Conservation (phyloP, 2,113 vertebrate species). For the Hemicordylus capensis region DNA sequence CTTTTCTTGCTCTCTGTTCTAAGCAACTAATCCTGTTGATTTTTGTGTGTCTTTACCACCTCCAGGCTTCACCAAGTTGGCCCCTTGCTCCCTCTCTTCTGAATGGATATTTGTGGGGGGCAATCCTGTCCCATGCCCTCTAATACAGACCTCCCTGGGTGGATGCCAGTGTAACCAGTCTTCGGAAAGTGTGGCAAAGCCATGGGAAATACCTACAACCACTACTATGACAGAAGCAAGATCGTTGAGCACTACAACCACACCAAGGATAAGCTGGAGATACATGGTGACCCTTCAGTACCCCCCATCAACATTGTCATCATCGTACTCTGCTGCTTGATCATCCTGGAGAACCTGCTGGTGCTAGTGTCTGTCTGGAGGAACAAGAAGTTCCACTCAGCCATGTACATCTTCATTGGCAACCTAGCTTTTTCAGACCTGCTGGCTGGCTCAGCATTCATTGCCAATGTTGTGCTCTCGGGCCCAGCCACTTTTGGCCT, state of each 20-base stretch:
- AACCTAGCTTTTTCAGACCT: constrained; percentile 94
- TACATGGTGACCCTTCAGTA: constrained; percentile 36
- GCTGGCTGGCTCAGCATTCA: constrained; percentile 89
- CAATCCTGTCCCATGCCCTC: constrained; percentile 36
- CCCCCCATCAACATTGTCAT: constrained; percentile 75
- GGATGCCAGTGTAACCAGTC: constrained; percentile 37
- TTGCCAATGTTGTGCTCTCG: constrained; percentile 89
- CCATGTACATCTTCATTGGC: constrained; percentile 97
- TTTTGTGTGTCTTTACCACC: neutral
- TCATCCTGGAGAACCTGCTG: constrained; percentile 91
- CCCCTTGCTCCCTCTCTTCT: neutral
- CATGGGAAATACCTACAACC: constrained; percentile 89
- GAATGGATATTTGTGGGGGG: neutral
- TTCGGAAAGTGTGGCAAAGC: constrained; percentile 56
- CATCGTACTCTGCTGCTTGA: constrained; percentile 86
- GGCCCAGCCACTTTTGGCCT: constrained; percentile 83
- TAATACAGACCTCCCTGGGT: constrained; percentile 27
- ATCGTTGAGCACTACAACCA: constrained; percentile 84
- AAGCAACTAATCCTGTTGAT: neutral
- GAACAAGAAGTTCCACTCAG: constrained; percentile 94
- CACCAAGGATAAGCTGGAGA: constrained; percentile 72
- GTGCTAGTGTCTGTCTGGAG: constrained; percentile 89
- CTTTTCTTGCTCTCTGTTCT: neutral
- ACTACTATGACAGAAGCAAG: constrained; percentile 84
- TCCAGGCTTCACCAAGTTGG: neutral